These are phyloP conservation scores for Labeo calbasu DNA, from an alignment of 2,797 vertebrate genomes.

Conservation along the genomic window DNA sequence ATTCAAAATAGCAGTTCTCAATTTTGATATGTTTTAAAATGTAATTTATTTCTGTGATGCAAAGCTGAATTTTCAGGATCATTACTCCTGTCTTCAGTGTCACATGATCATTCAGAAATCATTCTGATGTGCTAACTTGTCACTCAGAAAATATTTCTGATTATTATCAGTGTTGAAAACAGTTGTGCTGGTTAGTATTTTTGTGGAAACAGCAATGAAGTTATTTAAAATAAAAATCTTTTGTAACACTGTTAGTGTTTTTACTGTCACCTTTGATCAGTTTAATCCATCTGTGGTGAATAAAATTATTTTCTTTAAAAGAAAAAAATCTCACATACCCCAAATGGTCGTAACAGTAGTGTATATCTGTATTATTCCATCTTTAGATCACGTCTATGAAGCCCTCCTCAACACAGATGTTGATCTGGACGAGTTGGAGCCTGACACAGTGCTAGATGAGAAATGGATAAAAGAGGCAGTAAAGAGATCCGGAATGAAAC, in stretches of 20 bases:
- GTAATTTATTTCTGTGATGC: not conserved
- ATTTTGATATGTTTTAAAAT: not conserved
- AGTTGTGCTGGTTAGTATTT: not conserved
- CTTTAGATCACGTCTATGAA: conserved; percentile 85
- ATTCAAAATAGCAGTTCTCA: not conserved
- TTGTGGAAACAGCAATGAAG: not conserved
- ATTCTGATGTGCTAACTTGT: not conserved
- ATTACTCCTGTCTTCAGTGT: not conserved
- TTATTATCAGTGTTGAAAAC: not conserved
- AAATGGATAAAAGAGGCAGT: conserved; percentile 85
- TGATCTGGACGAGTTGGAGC: conserved; percentile 79
- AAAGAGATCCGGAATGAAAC: conserved; percentile 89
- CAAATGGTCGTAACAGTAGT: not conserved
- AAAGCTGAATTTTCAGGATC: not conserved
- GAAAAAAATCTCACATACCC: not conserved
- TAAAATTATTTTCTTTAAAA: not conserved
- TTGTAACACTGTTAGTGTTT: not conserved
- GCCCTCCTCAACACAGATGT: conserved; percentile 81
- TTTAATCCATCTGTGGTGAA: not conserved
- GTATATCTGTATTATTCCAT: not conserved
- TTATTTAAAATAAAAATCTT: not conserved
- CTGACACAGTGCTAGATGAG: conserved; percentile 79
- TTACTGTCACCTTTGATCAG: not conserved
- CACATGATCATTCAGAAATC: not conserved
- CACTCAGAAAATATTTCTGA: not conserved